phyloP scores from a whole-genome alignment of 2,888 invertebrate species.

The Drosophila macrospina region DNA sequence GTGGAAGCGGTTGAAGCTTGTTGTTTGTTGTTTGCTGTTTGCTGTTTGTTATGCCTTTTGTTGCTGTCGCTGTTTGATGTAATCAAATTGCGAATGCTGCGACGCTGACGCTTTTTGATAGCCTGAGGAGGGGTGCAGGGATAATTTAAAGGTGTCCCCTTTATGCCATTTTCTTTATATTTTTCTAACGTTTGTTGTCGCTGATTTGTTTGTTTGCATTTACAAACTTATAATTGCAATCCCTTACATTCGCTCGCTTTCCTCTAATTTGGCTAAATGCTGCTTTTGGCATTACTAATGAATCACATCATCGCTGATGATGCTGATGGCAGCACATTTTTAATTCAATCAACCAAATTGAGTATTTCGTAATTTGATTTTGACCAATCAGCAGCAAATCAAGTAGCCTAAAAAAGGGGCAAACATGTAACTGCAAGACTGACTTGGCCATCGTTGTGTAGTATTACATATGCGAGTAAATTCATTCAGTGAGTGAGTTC shows the following conservation, averaged over 20 bases:
- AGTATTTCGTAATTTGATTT: conserved; percentile 61
- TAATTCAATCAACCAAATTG: conserved; percentile 57
- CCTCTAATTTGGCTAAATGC: conserved; percentile 73
- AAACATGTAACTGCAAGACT: neutral
- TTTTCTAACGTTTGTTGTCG: conserved; percentile 44
- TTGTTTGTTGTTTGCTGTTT: conserved; percentile 29
- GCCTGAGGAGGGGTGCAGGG: conserved; percentile 14
- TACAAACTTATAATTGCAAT: conserved; percentile 35
- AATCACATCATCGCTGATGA: conserved; percentile 56
- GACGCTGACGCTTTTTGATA: conserved; percentile 15
- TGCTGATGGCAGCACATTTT: conserved; percentile 45
- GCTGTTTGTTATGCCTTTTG: conserved; percentile 43
- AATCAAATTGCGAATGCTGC: conserved; percentile 73
- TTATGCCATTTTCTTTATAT: conserved; percentile 38
- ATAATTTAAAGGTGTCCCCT: conserved; percentile 22
- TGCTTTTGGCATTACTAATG: conserved; percentile 70
- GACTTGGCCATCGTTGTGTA: neutral
- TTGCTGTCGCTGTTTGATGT: conserved; percentile 66
- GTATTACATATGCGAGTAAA: conserved; percentile 2
- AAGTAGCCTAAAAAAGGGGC: neutral
- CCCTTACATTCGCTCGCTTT: conserved; percentile 57
- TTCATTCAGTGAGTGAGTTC: neutral
- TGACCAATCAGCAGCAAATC: conserved; percentile 24
- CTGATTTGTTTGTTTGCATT: conserved; percentile 3
- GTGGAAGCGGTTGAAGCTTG: conserved; percentile 16